Evolutionary conservation across 2,888 invertebrate genomes (phyloP), one percentile per base, ranked within the genome.

Genomic region (Leistus spinibarbis): DNA sequence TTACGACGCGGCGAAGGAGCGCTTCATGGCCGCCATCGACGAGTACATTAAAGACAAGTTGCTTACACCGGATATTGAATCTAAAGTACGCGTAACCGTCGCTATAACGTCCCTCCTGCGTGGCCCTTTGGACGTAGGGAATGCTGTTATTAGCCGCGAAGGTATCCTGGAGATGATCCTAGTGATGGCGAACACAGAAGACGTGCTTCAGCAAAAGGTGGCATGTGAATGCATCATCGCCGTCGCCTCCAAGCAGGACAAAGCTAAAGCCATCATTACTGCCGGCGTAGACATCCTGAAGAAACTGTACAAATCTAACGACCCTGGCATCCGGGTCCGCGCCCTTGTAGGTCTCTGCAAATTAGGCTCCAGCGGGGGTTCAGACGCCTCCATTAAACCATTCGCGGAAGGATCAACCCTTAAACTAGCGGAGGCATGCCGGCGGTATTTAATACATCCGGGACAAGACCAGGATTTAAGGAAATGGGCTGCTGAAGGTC

Each of bases 191-290:
- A 93, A 93, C 76, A 94, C 95, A 9, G 96, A 97, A n/a, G 95
- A 98, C 82, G 79, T 89, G 13, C 86, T 98, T 0, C 96, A 98
- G 83, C 93, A 99, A 87, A 94, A 93, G 85, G 84, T 98, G 13
- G 95, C 99, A 0, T 97, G 97, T 82, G 99, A 99, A 85, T 97
- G 99, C 80, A 92, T 99, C 64, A 95, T 99, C 76, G 96, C 97
- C 3, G 97, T 98, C 2, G 94, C 98, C 1, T 96, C 97, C 3
- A 99, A 99, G 85, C 97, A 97, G 84, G 98, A 99, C 83, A 97
- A 98, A 86, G 98, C 98, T 1, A 92, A 93, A 80, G 91, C 95
- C 0, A 93, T 99, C 56, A 92, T 97, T 68, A 89, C 89, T 66
- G 95, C 95, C 83, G 99, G 99, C 40, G 92, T 95, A 7, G 93